phyloP scores from a whole-genome alignment of 1,140 invertebrate species.

The Meloidogyne hapla region DNA sequence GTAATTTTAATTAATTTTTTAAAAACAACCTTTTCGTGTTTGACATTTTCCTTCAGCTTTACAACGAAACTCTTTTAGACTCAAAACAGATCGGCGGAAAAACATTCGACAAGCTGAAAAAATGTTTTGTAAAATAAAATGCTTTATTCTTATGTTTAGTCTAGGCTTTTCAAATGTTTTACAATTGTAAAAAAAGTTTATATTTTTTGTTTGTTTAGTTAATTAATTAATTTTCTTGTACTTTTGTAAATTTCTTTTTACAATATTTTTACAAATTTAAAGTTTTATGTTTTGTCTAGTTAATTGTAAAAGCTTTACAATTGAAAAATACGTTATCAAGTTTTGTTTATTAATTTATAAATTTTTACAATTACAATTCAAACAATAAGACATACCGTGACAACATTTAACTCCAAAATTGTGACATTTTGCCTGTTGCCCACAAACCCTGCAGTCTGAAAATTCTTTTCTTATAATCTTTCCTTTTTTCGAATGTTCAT shows the following conservation, averaged over 20 bases:
- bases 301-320: too few relatives aligned
- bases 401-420: constrained; percentile 1
- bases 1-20: not conserved
- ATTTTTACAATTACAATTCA: not conserved
- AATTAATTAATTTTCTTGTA: too few relatives aligned
- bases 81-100: not conserved
- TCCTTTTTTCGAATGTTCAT: too few relatives aligned
- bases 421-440: not conserved
- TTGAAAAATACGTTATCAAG: too few relatives aligned
- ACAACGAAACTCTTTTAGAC: not conserved
- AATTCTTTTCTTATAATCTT: not conserved
- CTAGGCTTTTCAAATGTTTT: too few relatives aligned
- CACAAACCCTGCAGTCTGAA: not conserved
- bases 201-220: too few relatives aligned
- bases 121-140: not conserved
- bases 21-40: not conserved
- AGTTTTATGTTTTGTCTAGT: too few relatives aligned
- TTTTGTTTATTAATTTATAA: too few relatives aligned
- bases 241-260: too few relatives aligned
- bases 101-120: not conserved
- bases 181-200: too few relatives aligned
- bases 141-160: not conserved
- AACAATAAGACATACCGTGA: not conserved
- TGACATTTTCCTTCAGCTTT: constrained; percentile 2
- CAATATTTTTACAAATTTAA: too few relatives aligned